Conservation (phyloP, 2,797 vertebrate species). For the Phaenicophaeus curvirostris region DNA sequence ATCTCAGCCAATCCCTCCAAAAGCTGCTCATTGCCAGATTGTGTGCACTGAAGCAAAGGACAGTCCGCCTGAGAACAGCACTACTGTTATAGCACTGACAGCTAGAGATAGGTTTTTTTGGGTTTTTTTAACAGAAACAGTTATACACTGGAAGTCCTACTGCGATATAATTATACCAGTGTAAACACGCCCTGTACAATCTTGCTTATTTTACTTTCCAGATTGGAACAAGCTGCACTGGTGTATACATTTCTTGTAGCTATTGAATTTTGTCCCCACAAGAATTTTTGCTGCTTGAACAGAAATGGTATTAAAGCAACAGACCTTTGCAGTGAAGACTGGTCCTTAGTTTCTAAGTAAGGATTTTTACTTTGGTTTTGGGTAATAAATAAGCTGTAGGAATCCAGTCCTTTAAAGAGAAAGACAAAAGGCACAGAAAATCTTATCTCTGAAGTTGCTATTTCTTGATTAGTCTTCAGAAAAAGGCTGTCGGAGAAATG, state of each 20-base stretch:
- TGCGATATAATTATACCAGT: neutral
- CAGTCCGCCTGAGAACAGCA: neutral
- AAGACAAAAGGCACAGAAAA: conserved; percentile 14
- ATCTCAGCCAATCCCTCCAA: neutral
- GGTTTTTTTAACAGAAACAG: neutral
- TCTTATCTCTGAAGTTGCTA: neutral
- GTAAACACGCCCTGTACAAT: neutral
- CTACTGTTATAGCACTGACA: neutral
- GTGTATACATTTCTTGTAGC: neutral
- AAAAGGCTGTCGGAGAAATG: neutral
- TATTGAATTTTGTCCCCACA: neutral
- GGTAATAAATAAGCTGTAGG: neutral
- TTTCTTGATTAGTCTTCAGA: neutral
- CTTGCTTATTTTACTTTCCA: neutral
- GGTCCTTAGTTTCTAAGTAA: neutral
- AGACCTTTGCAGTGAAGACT: neutral
- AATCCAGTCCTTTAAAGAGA: neutral
- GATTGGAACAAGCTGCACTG: neutral
- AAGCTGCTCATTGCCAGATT: neutral
- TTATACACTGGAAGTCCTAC: neutral
- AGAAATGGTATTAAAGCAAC: neutral
- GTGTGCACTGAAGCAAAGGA: neutral
- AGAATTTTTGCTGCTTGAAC: neutral
- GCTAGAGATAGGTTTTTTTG: neutral
- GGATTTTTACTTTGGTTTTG: neutral